Evolutionary conservation across 2,888 invertebrate species (phyloP).

Genomic region (Nysson spinosus): DNA sequence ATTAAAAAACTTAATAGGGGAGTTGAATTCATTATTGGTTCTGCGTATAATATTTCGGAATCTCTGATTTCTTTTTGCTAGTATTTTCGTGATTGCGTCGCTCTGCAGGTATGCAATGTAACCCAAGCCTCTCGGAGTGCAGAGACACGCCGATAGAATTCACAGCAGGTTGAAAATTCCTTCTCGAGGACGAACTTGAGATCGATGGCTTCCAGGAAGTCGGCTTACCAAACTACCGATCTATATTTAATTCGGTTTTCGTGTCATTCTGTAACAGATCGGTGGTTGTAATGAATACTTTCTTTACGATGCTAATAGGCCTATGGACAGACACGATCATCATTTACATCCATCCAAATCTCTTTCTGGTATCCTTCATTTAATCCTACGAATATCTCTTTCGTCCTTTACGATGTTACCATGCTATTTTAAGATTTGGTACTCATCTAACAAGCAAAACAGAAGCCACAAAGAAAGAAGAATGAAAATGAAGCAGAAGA

Average conservation of each 20-base stretch:
- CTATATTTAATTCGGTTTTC: slow-evolving; percentile 36
- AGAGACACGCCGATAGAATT: slow-evolving; percentile 26
- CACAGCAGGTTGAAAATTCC: slow-evolving; percentile 48
- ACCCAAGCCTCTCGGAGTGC: slow-evolving; percentile 42
- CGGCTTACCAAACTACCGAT: slow-evolving; percentile 17
- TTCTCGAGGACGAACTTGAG: slow-evolving; percentile 34
- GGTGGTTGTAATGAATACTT: too few relatives aligned
- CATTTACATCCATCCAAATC: too few relatives aligned
- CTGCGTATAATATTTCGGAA: slow-evolving; percentile 4
- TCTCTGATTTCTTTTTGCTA: neutral
- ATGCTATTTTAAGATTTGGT: slow-evolving; percentile 9
- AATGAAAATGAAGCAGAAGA: slow-evolving; percentile 48
- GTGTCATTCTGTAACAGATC: slow-evolving; percentile 8
- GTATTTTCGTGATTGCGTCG: slow-evolving; percentile 15
- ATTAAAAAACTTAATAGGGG: too few relatives aligned
- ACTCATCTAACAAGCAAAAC: slow-evolving; percentile 26
- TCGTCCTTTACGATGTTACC: neutral
- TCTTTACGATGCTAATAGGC: too few relatives aligned
- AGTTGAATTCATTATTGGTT: too few relatives aligned
- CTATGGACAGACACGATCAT: too few relatives aligned
- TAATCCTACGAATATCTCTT: too few relatives aligned
- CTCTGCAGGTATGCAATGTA: slow-evolving; percentile 50
- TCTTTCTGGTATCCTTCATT: too few relatives aligned
- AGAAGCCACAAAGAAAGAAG: slow-evolving; percentile 30
- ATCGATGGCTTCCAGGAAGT: slow-evolving; percentile 48